Evolutionary conservation across 2,113 vertebrate species (phyloP), one percentile per base, ranked within the genome.

Genomic region (Prionailurus viverrinus): DNA sequence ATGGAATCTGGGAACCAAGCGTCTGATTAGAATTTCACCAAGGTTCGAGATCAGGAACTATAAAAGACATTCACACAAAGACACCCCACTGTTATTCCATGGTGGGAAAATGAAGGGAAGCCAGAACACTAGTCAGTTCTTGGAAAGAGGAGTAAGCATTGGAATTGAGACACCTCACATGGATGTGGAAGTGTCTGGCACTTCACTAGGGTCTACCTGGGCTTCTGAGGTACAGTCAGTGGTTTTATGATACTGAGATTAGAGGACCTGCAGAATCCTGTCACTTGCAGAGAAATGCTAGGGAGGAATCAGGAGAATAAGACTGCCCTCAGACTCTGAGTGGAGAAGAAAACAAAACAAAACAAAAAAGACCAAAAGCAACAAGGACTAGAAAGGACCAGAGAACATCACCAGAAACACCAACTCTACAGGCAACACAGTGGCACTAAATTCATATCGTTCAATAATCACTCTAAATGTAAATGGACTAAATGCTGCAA

Each of bases 21-120:
- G 7, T 55, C 51, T 79, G 41, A 13, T 96, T 58, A 85, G 74
- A 45, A 63, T 41, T 63, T 97, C 83, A n/a, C 51, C 16, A 82
- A 39, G 3, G 4, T 48, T 95, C 27, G 53, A 81, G 31, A 33
- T 16, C 69, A 96, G 27, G 53, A 86, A 39, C 21, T 68, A 14
- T 73, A 71, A 58, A 73, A 41, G 4, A 23, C n/a, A 29, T 23
- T 89, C 76, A 76, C 6, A 45, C 2, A 18, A 39, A 83, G 15
- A 63, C 27, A n/a, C 1, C 19, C 48, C 18, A 2, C 45, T 55
- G 27, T 61, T 83, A 63, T 45, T 61, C n/a, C 27, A 7, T 71
- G 33, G 9, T 16, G 23, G 14, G 58, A 48, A 21, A 18, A 14
- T 23, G 23, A 69, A 76, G 19, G 36, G 15, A 84, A 79, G 76